Percentiles rank a stretch among this genome's conserved stretches.
phyloP scores from a whole-genome alignment of 2,113 vertebrate species.

The Amphiprion ocellaris region DNA sequence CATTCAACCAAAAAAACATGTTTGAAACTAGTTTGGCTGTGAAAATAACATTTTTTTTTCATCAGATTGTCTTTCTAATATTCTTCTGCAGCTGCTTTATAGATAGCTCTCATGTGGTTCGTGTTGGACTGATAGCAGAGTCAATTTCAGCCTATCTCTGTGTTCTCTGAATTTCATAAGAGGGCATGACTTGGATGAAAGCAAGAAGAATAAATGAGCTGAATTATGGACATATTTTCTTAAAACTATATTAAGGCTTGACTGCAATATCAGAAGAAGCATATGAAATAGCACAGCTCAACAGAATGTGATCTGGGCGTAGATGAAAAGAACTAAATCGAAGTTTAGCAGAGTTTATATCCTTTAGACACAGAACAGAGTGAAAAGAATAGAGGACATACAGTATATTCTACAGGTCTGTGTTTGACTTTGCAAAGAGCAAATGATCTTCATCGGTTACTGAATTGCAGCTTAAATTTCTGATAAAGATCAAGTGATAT shows the following conservation, averaged over 20 bases:
- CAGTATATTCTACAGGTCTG: too few relatives aligned
- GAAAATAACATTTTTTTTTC: neutral
- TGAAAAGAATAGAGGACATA: too few relatives aligned
- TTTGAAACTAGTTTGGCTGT: neutral
- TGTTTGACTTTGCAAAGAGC: too few relatives aligned
- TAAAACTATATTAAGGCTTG: neutral
- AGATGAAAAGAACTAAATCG: neutral
- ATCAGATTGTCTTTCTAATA: conserved; percentile 14
- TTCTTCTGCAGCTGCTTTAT: conserved; percentile 11
- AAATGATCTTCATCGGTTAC: too few relatives aligned
- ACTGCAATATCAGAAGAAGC: neutral
- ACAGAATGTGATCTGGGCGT: neutral
- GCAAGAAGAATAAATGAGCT: conserved; percentile 14
- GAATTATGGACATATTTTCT: conserved; percentile 6
- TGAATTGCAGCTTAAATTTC: too few relatives aligned
- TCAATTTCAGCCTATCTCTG: conserved; percentile 52
- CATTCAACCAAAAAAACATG: neutral
- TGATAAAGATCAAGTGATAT: too few relatives aligned
- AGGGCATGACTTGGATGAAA: conserved; percentile 19
- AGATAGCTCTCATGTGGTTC: conserved; percentile 12
- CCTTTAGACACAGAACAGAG: neutral
- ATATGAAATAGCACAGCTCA: neutral
- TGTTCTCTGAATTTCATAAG: conserved; percentile 30
- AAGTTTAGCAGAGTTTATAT: neutral
- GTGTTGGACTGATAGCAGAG: conserved; percentile 29